Percentiles rank a stretch among this genome's conserved stretches.
These are phyloP conservation scores for Enteromius fasciolatus DNA, from an alignment of 2,797 vertebrate species.

Conservation along the genomic window DNA sequence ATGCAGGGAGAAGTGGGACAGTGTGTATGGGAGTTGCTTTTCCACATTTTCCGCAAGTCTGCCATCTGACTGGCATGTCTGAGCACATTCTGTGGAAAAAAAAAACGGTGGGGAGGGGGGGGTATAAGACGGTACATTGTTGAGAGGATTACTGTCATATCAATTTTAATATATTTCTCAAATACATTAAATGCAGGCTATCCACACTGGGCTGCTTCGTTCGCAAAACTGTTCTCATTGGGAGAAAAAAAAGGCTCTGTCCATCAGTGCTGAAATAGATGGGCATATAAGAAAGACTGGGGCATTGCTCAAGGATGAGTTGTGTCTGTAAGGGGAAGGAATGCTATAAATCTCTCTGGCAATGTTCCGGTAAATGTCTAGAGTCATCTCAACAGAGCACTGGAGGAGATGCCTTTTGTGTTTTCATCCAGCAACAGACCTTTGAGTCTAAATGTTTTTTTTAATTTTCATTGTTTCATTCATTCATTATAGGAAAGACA, in stretches of 20 bases:
- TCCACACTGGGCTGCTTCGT: conserved; percentile 10
- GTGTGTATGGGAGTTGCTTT: conserved; percentile 41
- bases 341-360: conserved; percentile 47
- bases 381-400: conserved; percentile 37
- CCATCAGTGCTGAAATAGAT: conserved; percentile 20
- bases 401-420: conserved; percentile 44
- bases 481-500: conserved; percentile 24
- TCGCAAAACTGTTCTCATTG: conserved; percentile 41
- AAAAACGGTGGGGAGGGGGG: not conserved
- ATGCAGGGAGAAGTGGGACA: conserved; percentile 48
- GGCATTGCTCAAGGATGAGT: conserved; percentile 42
- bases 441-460: not conserved
- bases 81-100: conserved; percentile 50
- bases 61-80: conserved; percentile 52
- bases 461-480: not conserved
- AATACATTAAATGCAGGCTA: conserved; percentile 51
- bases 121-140: conserved; percentile 48
- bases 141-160: conserved; percentile 58
- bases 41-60: conserved; percentile 42
- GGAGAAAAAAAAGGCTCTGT: not conserved
- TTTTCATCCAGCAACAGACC: conserved; percentile 50
- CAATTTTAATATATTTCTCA: conserved; percentile 55
- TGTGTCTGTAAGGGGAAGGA: conserved; percentile 45
- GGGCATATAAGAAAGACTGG: conserved; percentile 11
- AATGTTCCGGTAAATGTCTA: conserved; percentile 24